phyloP scores from a whole-genome alignment of 2,888 invertebrate species.

The Thalpophila matura region DNA sequence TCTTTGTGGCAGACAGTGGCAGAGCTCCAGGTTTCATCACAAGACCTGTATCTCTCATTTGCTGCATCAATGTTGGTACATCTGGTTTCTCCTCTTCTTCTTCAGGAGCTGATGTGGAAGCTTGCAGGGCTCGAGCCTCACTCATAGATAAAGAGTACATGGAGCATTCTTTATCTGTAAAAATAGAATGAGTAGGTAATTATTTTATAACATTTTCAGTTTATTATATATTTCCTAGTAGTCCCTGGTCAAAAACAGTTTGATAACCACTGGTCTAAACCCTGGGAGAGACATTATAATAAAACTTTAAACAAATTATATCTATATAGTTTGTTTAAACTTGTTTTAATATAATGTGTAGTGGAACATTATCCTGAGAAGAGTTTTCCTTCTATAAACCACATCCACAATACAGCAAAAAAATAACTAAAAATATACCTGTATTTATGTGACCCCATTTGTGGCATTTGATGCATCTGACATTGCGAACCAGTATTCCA shows the following conservation, averaged over 20 bases:
- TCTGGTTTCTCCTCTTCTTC: conserved; percentile 91
- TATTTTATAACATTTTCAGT: not conserved
- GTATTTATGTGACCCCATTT: conserved; percentile 99
- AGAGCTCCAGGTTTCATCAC: conserved; percentile 95
- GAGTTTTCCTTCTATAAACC: too few relatives aligned
- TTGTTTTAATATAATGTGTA: too few relatives aligned
- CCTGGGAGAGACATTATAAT: too few relatives aligned
- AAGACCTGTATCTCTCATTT: conserved; percentile 98
- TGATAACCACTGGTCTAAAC: too few relatives aligned
- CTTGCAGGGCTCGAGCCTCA: conserved; percentile 94
- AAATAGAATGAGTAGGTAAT: not conserved
- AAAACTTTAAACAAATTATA: too few relatives aligned
- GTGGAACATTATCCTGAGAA: too few relatives aligned
- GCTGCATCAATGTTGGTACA: conserved; percentile 94
- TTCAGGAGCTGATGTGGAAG: conserved; percentile 93
- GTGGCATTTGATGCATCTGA: conserved; percentile 99
- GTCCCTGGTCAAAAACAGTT: too few relatives aligned
- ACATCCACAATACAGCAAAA: too few relatives aligned
- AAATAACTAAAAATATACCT: too few relatives aligned
- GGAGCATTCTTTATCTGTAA: conserved; percentile 97
- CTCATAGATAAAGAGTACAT: conserved; percentile 96
- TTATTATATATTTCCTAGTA: too few relatives aligned
- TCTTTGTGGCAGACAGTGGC: conserved; percentile 90
- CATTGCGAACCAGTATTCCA: conserved; percentile 99
- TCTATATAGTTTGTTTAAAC: too few relatives aligned